Evolutionary conservation across 2,797 vertebrate species (phyloP).

Genomic region (Lagorchestes hirsutus): DNA sequence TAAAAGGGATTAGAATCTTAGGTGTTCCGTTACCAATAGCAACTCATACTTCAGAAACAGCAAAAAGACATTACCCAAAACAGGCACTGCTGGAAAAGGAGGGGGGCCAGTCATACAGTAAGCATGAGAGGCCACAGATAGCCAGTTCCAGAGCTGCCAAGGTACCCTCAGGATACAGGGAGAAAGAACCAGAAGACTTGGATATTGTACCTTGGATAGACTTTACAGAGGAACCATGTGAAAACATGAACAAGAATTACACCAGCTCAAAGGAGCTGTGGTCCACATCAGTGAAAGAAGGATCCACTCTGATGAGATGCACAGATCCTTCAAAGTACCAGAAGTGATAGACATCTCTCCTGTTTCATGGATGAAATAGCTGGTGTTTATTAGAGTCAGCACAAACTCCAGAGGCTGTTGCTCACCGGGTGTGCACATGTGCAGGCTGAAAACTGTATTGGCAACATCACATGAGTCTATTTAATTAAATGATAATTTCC

Average conservation of each 20-base stretch:
- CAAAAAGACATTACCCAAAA: neutral
- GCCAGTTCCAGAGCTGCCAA: neutral
- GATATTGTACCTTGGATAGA: neutral
- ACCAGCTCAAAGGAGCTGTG: neutral
- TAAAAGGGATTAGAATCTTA: neutral
- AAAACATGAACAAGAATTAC: neutral
- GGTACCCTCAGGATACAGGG: neutral
- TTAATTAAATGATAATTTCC: constrained; percentile 83
- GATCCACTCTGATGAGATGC: neutral
- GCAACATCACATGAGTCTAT: constrained; percentile 70
- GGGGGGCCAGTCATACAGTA: neutral
- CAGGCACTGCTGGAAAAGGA: neutral
- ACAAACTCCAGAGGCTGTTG: constrained; percentile 50
- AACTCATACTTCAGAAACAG: neutral
- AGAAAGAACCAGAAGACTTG: neutral
- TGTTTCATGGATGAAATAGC: constrained; percentile 51
- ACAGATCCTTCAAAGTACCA: neutral
- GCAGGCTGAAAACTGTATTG: constrained; percentile 61
- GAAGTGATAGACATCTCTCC: constrained; percentile 1
- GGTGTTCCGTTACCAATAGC: neutral
- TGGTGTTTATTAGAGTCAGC: constrained; percentile 42
- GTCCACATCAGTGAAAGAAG: neutral
- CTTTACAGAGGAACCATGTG: neutral
- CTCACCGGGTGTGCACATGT: neutral
- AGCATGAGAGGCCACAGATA: neutral